Conservation (phyloP, 2,888 invertebrate species). For the Plebejus melissa region DNA sequence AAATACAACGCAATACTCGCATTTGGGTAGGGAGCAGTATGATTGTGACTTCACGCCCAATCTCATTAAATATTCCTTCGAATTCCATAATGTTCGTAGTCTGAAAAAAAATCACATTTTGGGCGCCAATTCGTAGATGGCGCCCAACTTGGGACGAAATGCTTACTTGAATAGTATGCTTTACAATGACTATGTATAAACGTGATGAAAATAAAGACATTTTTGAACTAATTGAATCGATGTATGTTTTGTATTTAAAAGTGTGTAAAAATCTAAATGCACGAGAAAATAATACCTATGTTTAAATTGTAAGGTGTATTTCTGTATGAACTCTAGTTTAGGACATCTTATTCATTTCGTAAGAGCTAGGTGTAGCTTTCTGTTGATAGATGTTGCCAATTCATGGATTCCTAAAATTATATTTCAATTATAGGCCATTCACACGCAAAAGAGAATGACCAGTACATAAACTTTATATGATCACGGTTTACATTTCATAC, state of each 20-base stretch:
- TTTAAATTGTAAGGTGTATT: constrained; percentile 13
- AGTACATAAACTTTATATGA: background rate
- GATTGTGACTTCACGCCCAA: constrained; percentile 19
- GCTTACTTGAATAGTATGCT: constrained; percentile 25
- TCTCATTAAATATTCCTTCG: background rate
- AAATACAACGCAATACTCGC: constrained; percentile 12
- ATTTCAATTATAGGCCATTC: constrained; percentile 1
- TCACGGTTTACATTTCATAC: background rate
- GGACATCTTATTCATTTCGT: constrained; percentile 28
- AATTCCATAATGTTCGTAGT: background rate
- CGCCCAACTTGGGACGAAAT: constrained; percentile 1
- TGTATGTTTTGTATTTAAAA: constrained; percentile 23
- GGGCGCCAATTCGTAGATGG: constrained; percentile 1
- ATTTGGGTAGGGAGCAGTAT: constrained; percentile 5
- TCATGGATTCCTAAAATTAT: background rate
- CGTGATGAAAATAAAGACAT: constrained; percentile 25
- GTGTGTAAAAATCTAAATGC: constrained; percentile 2
- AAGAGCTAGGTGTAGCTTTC: constrained; percentile 34
- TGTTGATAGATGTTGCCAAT: constrained; percentile 28
- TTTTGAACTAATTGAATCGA: constrained; percentile 16
- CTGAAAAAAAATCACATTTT: background rate
- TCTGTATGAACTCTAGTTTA: constrained; percentile 26
- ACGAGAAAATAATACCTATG: constrained; percentile 8
- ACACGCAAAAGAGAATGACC: constrained; percentile 16
- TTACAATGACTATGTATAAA: constrained; percentile 18